These are phyloP conservation scores for Chouioia cunea DNA, from an alignment of 2,888 invertebrate genomes.

Conservation along the genomic window DNA sequence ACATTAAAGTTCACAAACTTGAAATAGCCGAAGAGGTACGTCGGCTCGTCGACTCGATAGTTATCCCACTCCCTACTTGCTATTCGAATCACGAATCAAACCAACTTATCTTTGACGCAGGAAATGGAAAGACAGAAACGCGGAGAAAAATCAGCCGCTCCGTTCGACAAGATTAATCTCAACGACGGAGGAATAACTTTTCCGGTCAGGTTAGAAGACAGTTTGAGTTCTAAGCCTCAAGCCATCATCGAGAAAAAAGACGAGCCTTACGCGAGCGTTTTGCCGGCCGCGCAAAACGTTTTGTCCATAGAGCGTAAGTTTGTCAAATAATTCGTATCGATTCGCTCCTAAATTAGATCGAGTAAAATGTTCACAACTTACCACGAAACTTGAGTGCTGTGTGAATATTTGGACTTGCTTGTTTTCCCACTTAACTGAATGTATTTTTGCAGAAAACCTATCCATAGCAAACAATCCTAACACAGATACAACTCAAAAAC, in stretches of 20 bases:
- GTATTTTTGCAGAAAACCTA: constrained; percentile 54
- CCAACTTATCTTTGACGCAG: constrained; percentile 15
- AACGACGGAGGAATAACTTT: constrained; percentile 19
- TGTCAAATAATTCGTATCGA: background rate
- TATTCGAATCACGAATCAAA: background rate
- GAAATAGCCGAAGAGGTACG: constrained; percentile 68
- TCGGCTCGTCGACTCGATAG: constrained; percentile 52
- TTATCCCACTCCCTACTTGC: constrained; percentile 52
- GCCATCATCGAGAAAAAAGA: constrained; percentile 53
- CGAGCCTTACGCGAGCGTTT: constrained; percentile 43
- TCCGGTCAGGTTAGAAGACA: constrained; percentile 54
- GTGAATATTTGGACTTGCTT: no score
- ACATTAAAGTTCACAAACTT: constrained; percentile 75
- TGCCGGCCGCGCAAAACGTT: constrained; percentile 20
- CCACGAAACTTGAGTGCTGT: no score
- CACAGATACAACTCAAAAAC: constrained; percentile 60
- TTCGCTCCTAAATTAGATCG: no score
- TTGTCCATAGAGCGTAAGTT: constrained; percentile 30
- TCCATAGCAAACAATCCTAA: constrained; percentile 53
- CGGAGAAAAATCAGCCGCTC: constrained; percentile 4
- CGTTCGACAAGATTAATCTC: background rate
- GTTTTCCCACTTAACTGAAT: no score
- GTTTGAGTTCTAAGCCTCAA: constrained; percentile 57
- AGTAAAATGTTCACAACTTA: no score
- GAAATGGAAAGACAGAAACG: constrained; percentile 36